Evolutionary conservation across 2,888 invertebrate species (phyloP), one percentile per base, ranked within the genome.

Genomic region (Malthinus seriepunctatus): DNA sequence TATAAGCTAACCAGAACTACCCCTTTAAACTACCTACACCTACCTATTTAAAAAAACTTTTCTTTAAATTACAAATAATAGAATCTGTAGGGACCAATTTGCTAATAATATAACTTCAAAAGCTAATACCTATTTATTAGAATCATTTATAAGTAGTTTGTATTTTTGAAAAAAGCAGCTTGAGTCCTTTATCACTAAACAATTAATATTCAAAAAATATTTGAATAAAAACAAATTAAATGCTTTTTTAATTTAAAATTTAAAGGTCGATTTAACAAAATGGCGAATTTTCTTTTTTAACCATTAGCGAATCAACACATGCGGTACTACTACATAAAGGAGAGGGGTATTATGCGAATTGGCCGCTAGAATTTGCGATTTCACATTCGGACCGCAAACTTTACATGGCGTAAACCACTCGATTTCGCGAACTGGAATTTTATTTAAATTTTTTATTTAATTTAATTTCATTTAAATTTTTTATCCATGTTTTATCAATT

Each of bases 221-320:
- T 31, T 5, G 11, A 11, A 10, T 14, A 31, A 10, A 45, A 14
- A 14, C 37, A 37, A 52, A 52, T 37, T 45, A 46, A 23, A 10
- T 8, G 9, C 10, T 7, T 23, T 23, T 23, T 33, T 23, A 44
- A 42, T 33, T 35, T 14, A 12, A 9, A 23, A 23, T 12, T 12
- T 14, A 14, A 32, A 42, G 37, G 39, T 14, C 32, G 51, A 23
- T 23, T 67, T 69, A 68, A 72, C 71, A 71, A 72, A 69, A 72
- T 71, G 71, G 72, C 71, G 69, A 63, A 63, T 60, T 56, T 54
- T 56, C 47, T 69, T 71, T 72, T 72, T 72, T 71, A 71, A 60
- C 66, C 66, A 68, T 67, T 69, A 67, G 65, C 67, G 67, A 63
- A 65, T 63, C 65, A 49, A 51, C 50, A 58, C 51, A 64, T 67